Base-by-base conservation (phyloP, 2,797 vertebrate species). In the Poeciliopsis gracilis region DNA sequence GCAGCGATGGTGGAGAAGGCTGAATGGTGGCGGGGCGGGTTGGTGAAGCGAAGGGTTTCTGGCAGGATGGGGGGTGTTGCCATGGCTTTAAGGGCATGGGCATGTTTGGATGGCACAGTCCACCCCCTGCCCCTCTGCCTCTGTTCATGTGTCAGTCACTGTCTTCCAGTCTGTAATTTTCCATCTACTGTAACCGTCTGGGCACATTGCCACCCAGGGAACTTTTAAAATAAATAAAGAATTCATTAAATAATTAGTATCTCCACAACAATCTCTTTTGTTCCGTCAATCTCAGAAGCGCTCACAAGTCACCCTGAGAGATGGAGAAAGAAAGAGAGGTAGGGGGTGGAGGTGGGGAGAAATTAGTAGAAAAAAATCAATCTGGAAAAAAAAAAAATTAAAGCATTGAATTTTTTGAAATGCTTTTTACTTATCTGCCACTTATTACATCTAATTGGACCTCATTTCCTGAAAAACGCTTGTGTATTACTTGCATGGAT, bases 141-240 rank as follows among this genome's bases (percentile, higher is more conserved):
- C 92, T 91, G 92, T 93, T 94, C 92, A 92, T 89, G 88, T 92
- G 93, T 93, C 93, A 94, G 83, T 94, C 94, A 94, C 87, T 94
- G 94, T 94, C 93, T 90, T 67, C 89, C 91, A 91, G 88, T 82
- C 91, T 93, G 91, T 94, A 92, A 95, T 96, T 95, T 95, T 94
- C 91, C 87, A 91, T 93, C 93, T 91, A 94, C 93, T 91, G 93
- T 91, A 94, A 94, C 91, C 94, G 88, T 90, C 89, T 76, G 86
- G 82, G 92, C 88, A 92, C 91, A 90, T 93, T 82, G 91, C 91
- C 93, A 91, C 90, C 86, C 91, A 87, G 82, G 91, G 91, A 92
- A 93, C 92, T 94, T 93, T 95, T 93, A 92, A 95, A 95, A 96
- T 95, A 95, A 96, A 96, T 94, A 94, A 94, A 94, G 88, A 94